Evolutionary conservation across 2,113 vertebrate genomes (phyloP), one percentile per base, ranked within the genome.

Genomic region (Sorex fumeus): DNA sequence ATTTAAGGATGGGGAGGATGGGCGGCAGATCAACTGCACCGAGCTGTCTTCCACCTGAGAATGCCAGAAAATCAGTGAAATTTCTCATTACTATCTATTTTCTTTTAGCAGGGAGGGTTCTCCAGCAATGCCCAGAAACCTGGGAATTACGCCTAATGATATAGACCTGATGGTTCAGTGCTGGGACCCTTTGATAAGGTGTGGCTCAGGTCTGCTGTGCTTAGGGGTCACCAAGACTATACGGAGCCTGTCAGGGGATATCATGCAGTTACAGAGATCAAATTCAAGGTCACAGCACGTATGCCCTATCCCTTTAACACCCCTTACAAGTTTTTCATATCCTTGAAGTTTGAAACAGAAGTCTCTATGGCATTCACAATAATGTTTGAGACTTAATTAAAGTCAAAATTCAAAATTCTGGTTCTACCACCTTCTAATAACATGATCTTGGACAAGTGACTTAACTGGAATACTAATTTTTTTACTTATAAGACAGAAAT

Each of bases 391-490:
- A 84, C 32, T 67, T 77, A 76, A 74, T 53, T 11, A 74, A 81
- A 87, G 45, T 16, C n/a, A 23, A 53, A 71, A 16, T 40, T 36
- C 50, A 75, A 83, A 93, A 71, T 71, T 95, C 78, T 84, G 50
- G 60, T 67, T 80, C 25, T 0, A 72, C 1, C 25, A 89, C 8
- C 16, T 53, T 53, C 50, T 91, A 82, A 60, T 57, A 77, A 78
- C 25, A 88, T 45, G 21, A 23, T 60, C 45, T 71, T 88, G 0
- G 53, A 80, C 0, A 84, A 77, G 43, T 11, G 10, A 77, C 50
- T 53, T 72, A 80, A 84, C 76, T 71, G 77, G 45, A 86, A 30
- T 57, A 82, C 25, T 69, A 13, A 77, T 69, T 79, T 72, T 27
- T 19, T 84, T 34, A 80, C 67, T 77, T 71, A 57, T 6, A 80